Evolutionary conservation across 2,888 invertebrate genomes (phyloP), one percentile per base, ranked within the genome.

Genomic region (Sericinus montela): DNA sequence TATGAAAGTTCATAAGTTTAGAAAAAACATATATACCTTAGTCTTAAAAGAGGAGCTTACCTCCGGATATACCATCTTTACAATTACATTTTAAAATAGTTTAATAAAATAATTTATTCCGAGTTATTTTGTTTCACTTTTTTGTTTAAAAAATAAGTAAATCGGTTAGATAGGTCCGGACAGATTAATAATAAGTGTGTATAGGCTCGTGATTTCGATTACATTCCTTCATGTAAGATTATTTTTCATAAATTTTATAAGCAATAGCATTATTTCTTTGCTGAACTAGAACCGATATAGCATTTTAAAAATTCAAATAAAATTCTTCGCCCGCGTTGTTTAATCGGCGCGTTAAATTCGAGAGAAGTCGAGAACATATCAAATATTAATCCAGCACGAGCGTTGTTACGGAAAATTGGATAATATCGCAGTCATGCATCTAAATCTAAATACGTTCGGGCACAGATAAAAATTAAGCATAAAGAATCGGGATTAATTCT

Each of bases 351-450:
- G 80, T 85, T 84, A 84, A 84, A 85, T 86, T 86, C 78, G 79
- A 83, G 84, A 81, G 83, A 86, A 86, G 80, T 85, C 83, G 83
- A 84, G 83, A 85, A 81, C 80, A 80, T 77, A 83, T 87, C 81
- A 85, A 86, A 85, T 87, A 87, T 87, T 85, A 80, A 86, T 76
- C 60, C 58, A 58, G 71, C 72, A 62, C 71, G 75, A 70, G 80
- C 79, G 79, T 79, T 85, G 83, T 81, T 83, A 80, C 79, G 72
- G 80, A 73, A 81, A 85, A 85, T 80, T 72, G 78, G 79, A 83
- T 85, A 78, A 82, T 80, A 82, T 80, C 72, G 70, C 72, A 69
- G 54, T 75, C 77, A 75, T 79, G 74, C 73, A 82, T 76, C 79
- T 75, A 78, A 80, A 80, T 77, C 78, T 73, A 72, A 78, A 75